Evolutionary conservation across 2,113 vertebrate genomes (phyloP).

Genomic region (Rhabdornis inornatus): DNA sequence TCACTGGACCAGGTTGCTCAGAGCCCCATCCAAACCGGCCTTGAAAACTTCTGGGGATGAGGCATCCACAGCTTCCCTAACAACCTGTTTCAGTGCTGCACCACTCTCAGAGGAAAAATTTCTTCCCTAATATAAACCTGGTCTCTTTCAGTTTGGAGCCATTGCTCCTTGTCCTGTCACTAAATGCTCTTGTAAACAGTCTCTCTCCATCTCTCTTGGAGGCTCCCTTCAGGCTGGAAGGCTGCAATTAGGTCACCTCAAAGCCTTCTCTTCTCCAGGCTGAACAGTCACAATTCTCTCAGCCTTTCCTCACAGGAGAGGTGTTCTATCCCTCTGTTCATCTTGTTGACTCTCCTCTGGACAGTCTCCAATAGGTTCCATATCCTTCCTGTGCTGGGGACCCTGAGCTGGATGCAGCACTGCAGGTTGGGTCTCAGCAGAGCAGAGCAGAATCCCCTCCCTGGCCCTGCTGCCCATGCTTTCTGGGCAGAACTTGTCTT

Average conservation of each 20-base stretch:
- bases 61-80: background rate
- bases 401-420: background rate
- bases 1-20: background rate
- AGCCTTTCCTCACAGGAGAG: background rate
- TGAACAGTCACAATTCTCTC: background rate
- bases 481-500: background rate
- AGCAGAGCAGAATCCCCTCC: background rate
- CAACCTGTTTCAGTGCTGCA: background rate
- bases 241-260: fast-evolving
- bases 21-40: background rate
- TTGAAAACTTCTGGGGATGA: background rate
- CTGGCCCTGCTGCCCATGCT: fast-evolving
- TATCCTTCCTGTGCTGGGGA: background rate
- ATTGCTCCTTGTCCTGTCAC: background rate
- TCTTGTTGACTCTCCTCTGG: background rate
- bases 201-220: background rate
- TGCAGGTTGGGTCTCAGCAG: background rate
- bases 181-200: background rate
- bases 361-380: fast-evolving
- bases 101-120: background rate
- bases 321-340: fast-evolving
- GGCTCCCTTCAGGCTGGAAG: background rate
- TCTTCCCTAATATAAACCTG: background rate
- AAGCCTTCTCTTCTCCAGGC: background rate
- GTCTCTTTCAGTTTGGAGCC: background rate